Conservation (phyloP, 1,140 invertebrate species). For the Drosophila asahinai region DNA sequence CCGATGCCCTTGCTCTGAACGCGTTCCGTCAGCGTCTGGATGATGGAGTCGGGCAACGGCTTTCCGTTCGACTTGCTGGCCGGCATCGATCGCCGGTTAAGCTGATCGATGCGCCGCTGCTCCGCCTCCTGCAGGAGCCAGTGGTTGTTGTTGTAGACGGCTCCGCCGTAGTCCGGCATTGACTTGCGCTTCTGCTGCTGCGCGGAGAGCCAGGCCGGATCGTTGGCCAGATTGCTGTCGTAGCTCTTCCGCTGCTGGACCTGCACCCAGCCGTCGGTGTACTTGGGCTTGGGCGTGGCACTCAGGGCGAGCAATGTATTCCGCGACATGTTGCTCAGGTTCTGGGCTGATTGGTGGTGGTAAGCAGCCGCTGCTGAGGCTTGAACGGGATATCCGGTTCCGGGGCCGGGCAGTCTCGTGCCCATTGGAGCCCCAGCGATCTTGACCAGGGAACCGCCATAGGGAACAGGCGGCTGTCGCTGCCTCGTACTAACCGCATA, state of each 20-base stretch:
- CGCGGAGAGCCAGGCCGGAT: constrained; percentile 87
- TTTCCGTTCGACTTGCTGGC: constrained; percentile 80
- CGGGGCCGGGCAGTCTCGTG: constrained; percentile 6
- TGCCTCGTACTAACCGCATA: constrained; percentile 64
- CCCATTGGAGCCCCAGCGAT: constrained; percentile 59
- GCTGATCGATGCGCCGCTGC: constrained; percentile 88
- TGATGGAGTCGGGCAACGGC: constrained; percentile 89
- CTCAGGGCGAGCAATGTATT: constrained; percentile 92
- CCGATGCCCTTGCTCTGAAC: constrained; percentile 88
- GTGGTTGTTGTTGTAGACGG: constrained; percentile 89
- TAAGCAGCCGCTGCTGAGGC: constrained; percentile 54
- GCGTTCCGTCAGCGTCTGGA: constrained; percentile 90
- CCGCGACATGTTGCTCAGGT: constrained; percentile 88
- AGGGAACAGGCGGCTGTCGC: constrained; percentile 42
- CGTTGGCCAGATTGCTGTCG: constrained; percentile 62
- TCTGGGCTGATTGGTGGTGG: constrained; percentile 78
- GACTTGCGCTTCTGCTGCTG: constrained; percentile 88
- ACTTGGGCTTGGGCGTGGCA: constrained; percentile 90
- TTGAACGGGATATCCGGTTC: constrained; percentile 31
- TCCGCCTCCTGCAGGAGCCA: constrained; percentile 97
- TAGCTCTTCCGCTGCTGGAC: constrained; percentile 69
- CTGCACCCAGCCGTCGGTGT: constrained; percentile 86
- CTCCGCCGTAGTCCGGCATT: constrained; percentile 86
- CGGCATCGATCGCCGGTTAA: constrained; percentile 64
- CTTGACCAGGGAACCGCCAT: constrained; percentile 77